Evolutionary conservation across 53 echinoderm and acorn worm species (phyloP).

Genomic region (Actinopyga echinites): DNA sequence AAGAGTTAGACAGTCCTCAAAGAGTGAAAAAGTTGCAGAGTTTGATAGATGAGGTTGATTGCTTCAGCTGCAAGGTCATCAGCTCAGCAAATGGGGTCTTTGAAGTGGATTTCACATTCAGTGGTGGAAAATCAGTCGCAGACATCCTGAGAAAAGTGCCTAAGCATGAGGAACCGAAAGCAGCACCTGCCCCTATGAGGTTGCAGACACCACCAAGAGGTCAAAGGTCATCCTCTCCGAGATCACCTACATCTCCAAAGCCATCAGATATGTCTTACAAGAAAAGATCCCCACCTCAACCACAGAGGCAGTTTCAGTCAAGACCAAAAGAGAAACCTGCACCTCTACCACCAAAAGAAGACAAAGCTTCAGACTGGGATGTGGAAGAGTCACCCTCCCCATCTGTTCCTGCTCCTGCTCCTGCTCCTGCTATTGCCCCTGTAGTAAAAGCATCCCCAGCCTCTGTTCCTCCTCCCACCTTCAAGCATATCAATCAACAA

Average conservation of each 20-base stretch:
- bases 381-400: slow-evolving; percentile 6
- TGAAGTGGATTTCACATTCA: slow-evolving; percentile 79
- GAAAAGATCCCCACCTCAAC: not conserved
- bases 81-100: slow-evolving; percentile 72
- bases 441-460: not conserved
- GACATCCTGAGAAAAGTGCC: slow-evolving; percentile 43
- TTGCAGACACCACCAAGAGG: slow-evolving; percentile 43
- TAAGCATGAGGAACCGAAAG: slow-evolving; percentile 48
- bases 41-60: slow-evolving; percentile 61
- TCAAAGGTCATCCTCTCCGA: slow-evolving; percentile 6
- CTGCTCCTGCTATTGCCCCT: not conserved
- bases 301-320: slow-evolving; percentile 16
- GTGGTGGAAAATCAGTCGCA: slow-evolving; percentile 49
- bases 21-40: slow-evolving; percentile 56
- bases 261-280: not conserved
- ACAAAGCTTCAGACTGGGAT: slow-evolving; percentile 16
- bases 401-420: not conserved
- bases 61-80: slow-evolving; percentile 62
- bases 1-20: slow-evolving; percentile 49
- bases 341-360: not conserved
- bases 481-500: slow-evolving; percentile 9
- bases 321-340: not conserved
- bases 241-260: slow-evolving; percentile 2
- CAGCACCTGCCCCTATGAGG: slow-evolving; percentile 31
- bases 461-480: not conserved